A percentile compares a stretch with the other conserved stretches of the same genome.
Conservation (phyloP, 2,797 vertebrate species). For the Silurus aristotelis region DNA sequence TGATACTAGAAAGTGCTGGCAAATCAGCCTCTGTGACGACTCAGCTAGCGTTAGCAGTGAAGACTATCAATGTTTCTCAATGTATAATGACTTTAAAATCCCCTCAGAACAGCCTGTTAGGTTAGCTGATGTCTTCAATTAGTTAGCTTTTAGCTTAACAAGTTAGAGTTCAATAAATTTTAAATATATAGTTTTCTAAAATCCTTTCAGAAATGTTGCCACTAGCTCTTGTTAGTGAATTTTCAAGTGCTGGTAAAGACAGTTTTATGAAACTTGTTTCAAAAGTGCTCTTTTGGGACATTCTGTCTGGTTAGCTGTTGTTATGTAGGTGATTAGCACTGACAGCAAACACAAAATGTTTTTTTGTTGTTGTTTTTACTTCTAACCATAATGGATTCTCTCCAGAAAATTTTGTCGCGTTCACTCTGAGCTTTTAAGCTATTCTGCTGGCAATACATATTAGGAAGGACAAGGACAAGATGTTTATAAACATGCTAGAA, state of each 20-base stretch:
- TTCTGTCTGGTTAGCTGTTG: not conserved
- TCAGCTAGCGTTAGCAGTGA: no score
- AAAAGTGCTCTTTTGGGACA: not conserved
- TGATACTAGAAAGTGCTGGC: no score
- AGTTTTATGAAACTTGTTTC: no score
- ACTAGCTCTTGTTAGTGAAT: no score
- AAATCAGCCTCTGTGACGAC: no score
- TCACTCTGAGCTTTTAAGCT: not conserved
- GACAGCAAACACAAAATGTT: not conserved
- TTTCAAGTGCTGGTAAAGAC: no score
- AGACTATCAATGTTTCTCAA: not conserved
- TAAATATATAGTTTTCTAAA: not conserved
- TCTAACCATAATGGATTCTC: not conserved
- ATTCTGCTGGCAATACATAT: no score
- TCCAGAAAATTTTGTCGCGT: not conserved
- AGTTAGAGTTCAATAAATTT: not conserved
- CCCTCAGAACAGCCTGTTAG: not conserved
- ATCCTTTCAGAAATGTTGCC: no score
- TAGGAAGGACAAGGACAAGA: no score
- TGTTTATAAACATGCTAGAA: not conserved
- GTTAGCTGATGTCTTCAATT: not conserved
- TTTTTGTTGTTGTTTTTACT: not conserved
- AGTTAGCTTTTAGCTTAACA: not conserved
- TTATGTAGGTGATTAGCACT: not conserved
- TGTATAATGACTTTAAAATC: not conserved